phyloP scores from a whole-genome alignment of 2,113 vertebrate species.

The Serinus canaria region DNA sequence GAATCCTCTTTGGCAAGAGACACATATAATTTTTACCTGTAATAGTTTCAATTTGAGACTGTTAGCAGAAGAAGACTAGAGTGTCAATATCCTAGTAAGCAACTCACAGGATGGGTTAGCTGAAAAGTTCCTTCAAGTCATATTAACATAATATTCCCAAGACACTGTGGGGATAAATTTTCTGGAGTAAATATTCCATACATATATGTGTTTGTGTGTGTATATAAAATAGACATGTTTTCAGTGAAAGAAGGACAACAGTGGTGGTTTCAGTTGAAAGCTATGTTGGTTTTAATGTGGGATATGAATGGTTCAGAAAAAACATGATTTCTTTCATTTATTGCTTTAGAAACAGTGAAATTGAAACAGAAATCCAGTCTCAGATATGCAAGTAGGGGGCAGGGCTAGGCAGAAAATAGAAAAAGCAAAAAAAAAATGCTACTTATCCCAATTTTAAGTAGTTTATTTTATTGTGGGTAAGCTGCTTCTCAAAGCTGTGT shows the following conservation, averaged over 20 bases:
- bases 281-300: accelerated
- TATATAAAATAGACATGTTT: background rate
- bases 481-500: background rate
- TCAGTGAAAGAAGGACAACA: background rate
- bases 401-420: background rate
- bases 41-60: background rate
- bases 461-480: background rate
- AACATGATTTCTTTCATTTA: background rate
- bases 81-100: background rate
- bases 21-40: accelerated
- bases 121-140: background rate
- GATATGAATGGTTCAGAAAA: background rate
- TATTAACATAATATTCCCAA: background rate
- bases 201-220: accelerated
- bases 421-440: background rate
- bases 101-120: background rate
- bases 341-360: background rate
- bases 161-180: background rate
- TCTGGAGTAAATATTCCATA: background rate
- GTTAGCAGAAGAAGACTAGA: background rate
- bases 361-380: background rate
- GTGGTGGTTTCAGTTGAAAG: background rate
- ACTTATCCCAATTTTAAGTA: background rate
- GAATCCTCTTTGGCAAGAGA: background rate
- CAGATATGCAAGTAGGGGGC: background rate